phyloP scores from a whole-genome alignment of 2,797 vertebrate species.

The Pelochelys cantorii region DNA sequence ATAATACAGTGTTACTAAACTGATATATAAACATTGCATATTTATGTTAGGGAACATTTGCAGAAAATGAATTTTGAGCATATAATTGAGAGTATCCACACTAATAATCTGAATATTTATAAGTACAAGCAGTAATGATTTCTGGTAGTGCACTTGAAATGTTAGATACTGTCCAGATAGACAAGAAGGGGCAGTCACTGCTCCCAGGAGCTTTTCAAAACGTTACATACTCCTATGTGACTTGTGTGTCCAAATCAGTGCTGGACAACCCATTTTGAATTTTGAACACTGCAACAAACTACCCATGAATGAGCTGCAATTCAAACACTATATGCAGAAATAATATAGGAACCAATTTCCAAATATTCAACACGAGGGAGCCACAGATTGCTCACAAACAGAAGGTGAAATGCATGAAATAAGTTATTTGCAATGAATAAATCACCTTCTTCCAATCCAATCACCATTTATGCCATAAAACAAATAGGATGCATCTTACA shows the following conservation, averaged over 20 bases:
- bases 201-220: background rate
- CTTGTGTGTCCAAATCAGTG: background rate
- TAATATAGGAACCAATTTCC: conserved; percentile 67
- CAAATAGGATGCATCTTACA: conserved; percentile 64
- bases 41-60: background rate
- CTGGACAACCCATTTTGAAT: background rate
- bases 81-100: background rate
- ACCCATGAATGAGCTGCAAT: background rate
- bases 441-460: conserved; percentile 69
- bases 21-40: background rate
- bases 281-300: background rate
- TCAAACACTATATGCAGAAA: conserved; percentile 61
- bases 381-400: conserved; percentile 62
- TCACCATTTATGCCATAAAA: conserved; percentile 72
- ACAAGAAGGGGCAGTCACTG: background rate
- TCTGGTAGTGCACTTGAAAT: background rate
- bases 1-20: background rate
- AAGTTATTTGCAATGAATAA: conserved; percentile 75
- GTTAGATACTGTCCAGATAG: background rate
- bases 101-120: background rate
- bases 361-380: conserved; percentile 67
- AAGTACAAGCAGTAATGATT: background rate
- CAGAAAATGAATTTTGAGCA: conserved; percentile 15
- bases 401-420: conserved; percentile 76
- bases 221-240: background rate